These are phyloP conservation scores for Sminthurides aquaticus DNA, from an alignment of 2,888 invertebrate genomes.

Conservation along the genomic window DNA sequence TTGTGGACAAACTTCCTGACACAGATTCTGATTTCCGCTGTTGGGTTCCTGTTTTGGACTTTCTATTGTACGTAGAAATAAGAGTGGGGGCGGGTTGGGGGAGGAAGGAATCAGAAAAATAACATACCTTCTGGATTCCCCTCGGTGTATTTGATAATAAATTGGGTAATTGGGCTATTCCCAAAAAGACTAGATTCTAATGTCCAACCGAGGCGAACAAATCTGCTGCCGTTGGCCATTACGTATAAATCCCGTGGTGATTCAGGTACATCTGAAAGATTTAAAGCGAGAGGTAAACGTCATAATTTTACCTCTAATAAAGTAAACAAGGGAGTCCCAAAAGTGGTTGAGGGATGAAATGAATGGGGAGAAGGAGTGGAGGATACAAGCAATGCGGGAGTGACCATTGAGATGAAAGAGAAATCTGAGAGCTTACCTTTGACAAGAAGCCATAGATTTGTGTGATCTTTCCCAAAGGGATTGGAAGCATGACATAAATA, in stretches of 20 bases:
- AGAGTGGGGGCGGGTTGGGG: too few species aligned
- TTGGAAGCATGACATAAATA: conserved; percentile 49
- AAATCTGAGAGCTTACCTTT: conserved; percentile 46
- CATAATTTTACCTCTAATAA: too few species aligned
- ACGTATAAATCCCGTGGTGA: conserved; percentile 47
- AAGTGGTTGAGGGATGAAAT: too few species aligned
- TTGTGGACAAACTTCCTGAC: background rate
- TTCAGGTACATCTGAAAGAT: conserved; percentile 48
- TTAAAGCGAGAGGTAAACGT: too few species aligned
- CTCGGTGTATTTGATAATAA: conserved; percentile 48
- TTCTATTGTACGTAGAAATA: too few species aligned
- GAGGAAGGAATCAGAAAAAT: too few species aligned
- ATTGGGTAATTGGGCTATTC: conserved; percentile 46
- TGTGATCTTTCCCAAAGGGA: conserved; percentile 46
- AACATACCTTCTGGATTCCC: conserved; percentile 15
- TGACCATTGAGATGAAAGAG: too few species aligned
- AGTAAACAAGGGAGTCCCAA: too few species aligned
- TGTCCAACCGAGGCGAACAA: conserved; percentile 48
- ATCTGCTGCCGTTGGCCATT: conserved; percentile 45
- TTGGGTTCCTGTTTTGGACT: too few species aligned
- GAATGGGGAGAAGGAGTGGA: background rate
- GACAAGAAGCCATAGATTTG: conserved; percentile 46
- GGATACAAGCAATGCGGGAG: background rate
- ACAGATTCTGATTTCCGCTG: too few species aligned
- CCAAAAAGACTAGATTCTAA: conserved; percentile 45